Percentiles rank a stretch among this genome's conserved stretches.
Conservation (phyloP, 2,797 vertebrate species). For the Gambelia wislizenii region DNA sequence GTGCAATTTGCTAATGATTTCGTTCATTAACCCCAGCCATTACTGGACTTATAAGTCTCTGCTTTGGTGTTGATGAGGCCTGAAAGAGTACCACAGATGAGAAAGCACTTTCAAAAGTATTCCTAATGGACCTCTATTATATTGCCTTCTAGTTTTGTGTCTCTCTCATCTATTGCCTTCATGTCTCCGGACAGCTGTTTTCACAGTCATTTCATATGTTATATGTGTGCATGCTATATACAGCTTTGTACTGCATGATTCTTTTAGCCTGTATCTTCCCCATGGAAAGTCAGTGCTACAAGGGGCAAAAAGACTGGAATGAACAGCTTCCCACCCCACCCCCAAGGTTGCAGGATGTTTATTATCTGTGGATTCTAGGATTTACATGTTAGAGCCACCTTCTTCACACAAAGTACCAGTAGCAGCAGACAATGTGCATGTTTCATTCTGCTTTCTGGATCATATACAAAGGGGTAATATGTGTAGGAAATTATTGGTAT, state of each 20-base stretch:
- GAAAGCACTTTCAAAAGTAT: not conserved
- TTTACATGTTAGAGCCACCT: not conserved
- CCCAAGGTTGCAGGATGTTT: not conserved
- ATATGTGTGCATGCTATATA: not conserved
- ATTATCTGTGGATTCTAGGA: not conserved
- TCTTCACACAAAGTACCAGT: not conserved
- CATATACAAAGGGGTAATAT: not conserved
- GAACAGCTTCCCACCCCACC: not conserved
- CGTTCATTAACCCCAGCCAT: conserved; percentile 30
- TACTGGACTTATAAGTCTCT: accelerated
- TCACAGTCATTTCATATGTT: conserved; percentile 11
- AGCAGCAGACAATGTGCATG: not conserved
- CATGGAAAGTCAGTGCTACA: not conserved
- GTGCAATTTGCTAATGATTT: conserved; percentile 28
- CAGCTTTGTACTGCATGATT: not conserved
- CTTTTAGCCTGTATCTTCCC: not conserved
- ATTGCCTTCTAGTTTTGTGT: conserved; percentile 3
- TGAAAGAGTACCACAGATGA: not conserved
- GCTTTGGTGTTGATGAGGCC: not conserved
- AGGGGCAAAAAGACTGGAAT: not conserved
- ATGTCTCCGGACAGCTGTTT: conserved; percentile 9
- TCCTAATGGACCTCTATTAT: not conserved
- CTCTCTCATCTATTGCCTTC: not conserved
- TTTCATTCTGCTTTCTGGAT: not conserved
- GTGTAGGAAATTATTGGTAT: too few species aligned